Conservation (phyloP, 2,888 invertebrate species). For the Lomographa bimaculata region DNA sequence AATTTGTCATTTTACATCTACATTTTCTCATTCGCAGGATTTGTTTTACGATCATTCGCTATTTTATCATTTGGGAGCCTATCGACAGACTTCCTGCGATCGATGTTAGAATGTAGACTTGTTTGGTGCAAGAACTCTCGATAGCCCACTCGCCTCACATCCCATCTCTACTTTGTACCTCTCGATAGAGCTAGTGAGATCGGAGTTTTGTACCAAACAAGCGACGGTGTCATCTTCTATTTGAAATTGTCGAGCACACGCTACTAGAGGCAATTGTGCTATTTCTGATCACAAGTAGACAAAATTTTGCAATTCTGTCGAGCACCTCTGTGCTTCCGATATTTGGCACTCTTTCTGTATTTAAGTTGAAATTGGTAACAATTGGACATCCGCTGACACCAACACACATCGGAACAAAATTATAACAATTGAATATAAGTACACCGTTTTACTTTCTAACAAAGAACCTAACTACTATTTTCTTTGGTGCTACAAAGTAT, state of each 20-base stretch:
- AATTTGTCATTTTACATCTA: conserved; percentile 43
- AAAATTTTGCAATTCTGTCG: conserved; percentile 72
- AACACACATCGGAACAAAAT: conserved; percentile 44
- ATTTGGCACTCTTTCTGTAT: conserved; percentile 75
- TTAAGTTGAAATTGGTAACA: conserved; percentile 51
- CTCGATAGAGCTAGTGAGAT: conserved; percentile 21
- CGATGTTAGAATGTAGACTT: conserved; percentile 66
- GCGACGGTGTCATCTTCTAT: conserved; percentile 49
- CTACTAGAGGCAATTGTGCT: conserved; percentile 59
- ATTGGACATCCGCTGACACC: conserved; percentile 56
- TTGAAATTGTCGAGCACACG: conserved; percentile 52
- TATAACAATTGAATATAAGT: conserved; percentile 29
- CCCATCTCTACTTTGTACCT: conserved; percentile 16
- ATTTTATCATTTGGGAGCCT: conserved; percentile 81
- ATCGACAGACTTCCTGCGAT: conserved; percentile 60
- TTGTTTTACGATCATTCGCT: conserved; percentile 60
- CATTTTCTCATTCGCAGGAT: conserved; percentile 49
- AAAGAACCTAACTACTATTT: conserved; percentile 23
- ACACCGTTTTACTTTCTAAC: conserved; percentile 50
- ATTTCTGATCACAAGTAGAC: conserved; percentile 69
- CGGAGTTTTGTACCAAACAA: conserved; percentile 42
- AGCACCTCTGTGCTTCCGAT: conserved; percentile 81
- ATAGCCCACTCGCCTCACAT: conserved; percentile 26
- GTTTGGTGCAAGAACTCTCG: conserved; percentile 49
- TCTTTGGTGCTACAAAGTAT: conserved; percentile 34